Percentiles rank a stretch among this genome's conserved stretches.
Conservation (phyloP, 1,140 invertebrate species). For the Latrodectus geometricus region DNA sequence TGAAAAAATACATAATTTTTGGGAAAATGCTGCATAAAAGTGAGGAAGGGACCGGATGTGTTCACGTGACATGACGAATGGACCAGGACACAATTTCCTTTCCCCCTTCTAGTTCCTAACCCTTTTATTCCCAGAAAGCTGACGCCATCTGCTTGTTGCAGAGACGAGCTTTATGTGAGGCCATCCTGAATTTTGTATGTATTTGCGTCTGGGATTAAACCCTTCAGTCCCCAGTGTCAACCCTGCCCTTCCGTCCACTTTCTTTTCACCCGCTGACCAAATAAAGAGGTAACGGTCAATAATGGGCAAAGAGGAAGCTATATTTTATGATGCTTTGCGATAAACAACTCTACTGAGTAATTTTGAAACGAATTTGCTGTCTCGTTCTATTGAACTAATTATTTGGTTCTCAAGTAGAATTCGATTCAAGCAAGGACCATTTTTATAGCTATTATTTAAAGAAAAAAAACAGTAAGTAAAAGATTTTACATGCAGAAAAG, state of each 20-base stretch:
- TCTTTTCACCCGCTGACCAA: not conserved
- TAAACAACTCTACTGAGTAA: not conserved
- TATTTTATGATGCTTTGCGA: not conserved
- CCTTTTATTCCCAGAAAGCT: constrained; percentile 3
- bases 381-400: too few species aligned
- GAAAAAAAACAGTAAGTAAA: too few species aligned
- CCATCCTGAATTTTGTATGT: not conserved
- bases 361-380: too few species aligned
- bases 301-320: not conserved
- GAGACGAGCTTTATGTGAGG: not conserved
- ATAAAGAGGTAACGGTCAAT: constrained; percentile 1
- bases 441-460: too few species aligned
- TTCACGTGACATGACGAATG: constrained; percentile 4
- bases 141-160: constrained; percentile 16
- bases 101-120: not conserved
- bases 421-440: too few species aligned
- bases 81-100: not conserved
- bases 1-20: not conserved
- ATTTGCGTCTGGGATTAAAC: not conserved
- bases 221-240: not conserved
- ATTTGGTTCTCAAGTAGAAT: too few species aligned
- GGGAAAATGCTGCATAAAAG: not conserved
- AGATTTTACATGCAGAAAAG: too few species aligned
- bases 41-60: constrained; percentile 1
- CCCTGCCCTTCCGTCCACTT: not conserved